Evolutionary conservation across 2,797 vertebrate species (phyloP).

Genomic region (Bovichtus variegatus): DNA sequence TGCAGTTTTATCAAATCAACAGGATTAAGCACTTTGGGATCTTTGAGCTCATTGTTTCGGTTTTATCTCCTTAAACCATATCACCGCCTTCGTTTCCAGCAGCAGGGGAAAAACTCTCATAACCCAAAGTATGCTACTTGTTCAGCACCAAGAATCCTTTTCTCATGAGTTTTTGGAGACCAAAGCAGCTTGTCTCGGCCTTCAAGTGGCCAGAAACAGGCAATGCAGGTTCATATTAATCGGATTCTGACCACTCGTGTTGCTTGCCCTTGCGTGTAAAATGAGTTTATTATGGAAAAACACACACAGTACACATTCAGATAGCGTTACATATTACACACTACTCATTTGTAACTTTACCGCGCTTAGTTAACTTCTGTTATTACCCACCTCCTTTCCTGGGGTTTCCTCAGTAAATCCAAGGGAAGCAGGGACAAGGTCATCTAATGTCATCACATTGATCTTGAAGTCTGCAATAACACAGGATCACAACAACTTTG

Average conservation of each 20-base stretch:
- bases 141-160: too few relatives aligned
- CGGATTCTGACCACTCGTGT: neutral
- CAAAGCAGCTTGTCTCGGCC: too few relatives aligned
- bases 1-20: too few relatives aligned
- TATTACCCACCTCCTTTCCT: conserved; percentile 63
- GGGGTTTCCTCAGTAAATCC: conserved; percentile 38
- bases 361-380: neutral
- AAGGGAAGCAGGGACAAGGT: conserved; percentile 78
- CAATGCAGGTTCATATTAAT: neutral
- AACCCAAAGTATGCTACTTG: too few relatives aligned
- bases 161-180: too few relatives aligned
- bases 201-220: neutral
- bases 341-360: neutral
- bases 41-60: too few relatives aligned
- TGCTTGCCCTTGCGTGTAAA: neutral
- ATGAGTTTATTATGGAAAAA: neutral
- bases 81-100: neutral
- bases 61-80: too few relatives aligned
- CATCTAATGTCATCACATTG: conserved; percentile 90
- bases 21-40: too few relatives aligned
- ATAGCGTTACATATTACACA: neutral
- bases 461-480: conserved; percentile 86
- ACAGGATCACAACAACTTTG: neutral
- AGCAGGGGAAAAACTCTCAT: neutral
- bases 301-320: neutral